Conservation (phyloP, 2,888 invertebrate genomes). For the Amphipyra berbera region DNA sequence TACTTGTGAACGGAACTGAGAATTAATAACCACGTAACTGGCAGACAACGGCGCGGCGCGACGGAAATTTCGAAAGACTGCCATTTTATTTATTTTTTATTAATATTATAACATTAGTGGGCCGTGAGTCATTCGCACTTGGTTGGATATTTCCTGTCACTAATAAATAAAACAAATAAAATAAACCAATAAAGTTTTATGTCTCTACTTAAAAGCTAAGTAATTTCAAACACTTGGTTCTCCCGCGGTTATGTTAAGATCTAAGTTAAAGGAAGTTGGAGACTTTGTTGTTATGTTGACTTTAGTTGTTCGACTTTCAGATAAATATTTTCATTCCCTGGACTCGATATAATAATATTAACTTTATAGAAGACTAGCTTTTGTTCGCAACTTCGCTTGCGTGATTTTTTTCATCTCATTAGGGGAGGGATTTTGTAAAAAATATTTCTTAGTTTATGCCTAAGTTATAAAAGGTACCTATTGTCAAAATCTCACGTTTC, state of each 20-base stretch:
- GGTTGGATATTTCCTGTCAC: conserved; percentile 46
- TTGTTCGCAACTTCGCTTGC: too few species aligned
- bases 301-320: neutral
- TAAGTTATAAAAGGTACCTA: too few species aligned
- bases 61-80: conserved; percentile 54
- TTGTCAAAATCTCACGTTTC: too few species aligned
- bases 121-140: conserved; percentile 43
- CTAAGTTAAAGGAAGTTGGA: neutral
- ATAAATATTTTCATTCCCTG: neutral
- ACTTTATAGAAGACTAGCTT: too few species aligned
- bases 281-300: too few species aligned
- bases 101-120: conserved; percentile 41
- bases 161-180: conserved; percentile 40
- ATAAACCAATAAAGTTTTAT: conserved; percentile 24
- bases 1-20: conserved; percentile 37
- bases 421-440: too few species aligned
- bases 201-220: conserved; percentile 22
- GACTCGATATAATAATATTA: too few species aligned
- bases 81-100: conserved; percentile 33
- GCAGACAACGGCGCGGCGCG: conserved; percentile 9
- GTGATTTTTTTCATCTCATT: too few species aligned
- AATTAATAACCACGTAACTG: conserved; percentile 36
- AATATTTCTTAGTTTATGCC: too few species aligned
- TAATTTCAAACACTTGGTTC: conserved; percentile 1
- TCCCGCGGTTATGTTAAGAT: conserved; percentile 25